phyloP scores from a whole-genome alignment of 2,113 vertebrate species.

The Carassius auratus region DNA sequence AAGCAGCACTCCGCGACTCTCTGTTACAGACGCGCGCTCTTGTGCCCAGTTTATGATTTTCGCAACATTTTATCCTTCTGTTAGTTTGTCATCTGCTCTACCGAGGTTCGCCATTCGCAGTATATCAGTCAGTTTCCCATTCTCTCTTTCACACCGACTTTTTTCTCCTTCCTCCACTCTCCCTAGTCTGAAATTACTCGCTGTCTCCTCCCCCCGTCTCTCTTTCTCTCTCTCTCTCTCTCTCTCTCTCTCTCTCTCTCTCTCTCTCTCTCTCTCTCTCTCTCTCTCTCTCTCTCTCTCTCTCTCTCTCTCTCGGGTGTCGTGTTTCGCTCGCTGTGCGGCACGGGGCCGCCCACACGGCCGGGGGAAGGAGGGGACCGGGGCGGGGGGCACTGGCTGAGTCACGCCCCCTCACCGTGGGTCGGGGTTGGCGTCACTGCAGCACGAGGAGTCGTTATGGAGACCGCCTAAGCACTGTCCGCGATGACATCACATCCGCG shows the following conservation, averaged over 20 bases:
- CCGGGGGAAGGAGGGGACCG: no score
- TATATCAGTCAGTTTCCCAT: constrained; percentile 62
- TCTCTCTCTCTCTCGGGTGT: constrained; percentile 66
- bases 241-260: no score
- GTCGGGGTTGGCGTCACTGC: constrained; percentile 70
- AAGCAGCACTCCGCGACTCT: constrained; percentile 5
- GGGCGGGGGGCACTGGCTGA: constrained; percentile 52
- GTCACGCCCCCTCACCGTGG: constrained; percentile 77
- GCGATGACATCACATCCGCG: constrained; percentile 71
- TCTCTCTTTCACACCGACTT: constrained; percentile 73
- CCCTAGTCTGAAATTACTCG: constrained; percentile 59
- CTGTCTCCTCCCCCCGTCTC: constrained; percentile 70
- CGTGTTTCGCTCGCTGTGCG: constrained; percentile 78
- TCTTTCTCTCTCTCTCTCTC: no score
- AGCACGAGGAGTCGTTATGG: constrained; percentile 74
- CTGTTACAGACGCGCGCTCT: constrained; percentile 18
- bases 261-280: no score
- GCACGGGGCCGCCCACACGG: constrained; percentile 69
- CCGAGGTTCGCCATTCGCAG: constrained; percentile 49
- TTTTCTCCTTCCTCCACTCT: constrained; percentile 64
- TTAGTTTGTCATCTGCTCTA: constrained; percentile 34
- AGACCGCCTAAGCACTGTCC: constrained; percentile 64
- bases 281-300: no score
- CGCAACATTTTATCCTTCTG: constrained; percentile 40
- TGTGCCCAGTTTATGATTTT: constrained; percentile 6